A percentile compares a stretch with the other conserved stretches of the same genome.
Conservation (phyloP, 2,797 vertebrate species). For the Hephaestus fuliginosus region DNA sequence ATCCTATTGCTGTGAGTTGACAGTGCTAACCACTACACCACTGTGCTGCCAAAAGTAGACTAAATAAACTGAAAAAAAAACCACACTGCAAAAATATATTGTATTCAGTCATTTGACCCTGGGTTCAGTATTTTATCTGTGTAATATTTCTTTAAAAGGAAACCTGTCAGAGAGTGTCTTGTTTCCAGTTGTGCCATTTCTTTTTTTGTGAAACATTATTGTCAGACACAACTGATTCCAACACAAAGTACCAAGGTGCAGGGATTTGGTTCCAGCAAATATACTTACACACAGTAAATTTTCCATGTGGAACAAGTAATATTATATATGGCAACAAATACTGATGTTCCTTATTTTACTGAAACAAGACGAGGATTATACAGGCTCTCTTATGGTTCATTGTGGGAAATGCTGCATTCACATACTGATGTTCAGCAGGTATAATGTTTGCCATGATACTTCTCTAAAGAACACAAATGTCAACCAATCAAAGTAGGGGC, state of each 20-base stretch:
- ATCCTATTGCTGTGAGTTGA: too few species aligned
- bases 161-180: not conserved
- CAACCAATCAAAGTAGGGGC: not conserved
- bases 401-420: too few species aligned
- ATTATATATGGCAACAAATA: not conserved
- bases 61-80: too few species aligned
- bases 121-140: not conserved
- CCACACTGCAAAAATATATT: not conserved
- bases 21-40: too few species aligned
- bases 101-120: not conserved
- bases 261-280: not conserved
- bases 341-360: too few species aligned
- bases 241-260: not conserved
- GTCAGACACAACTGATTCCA: not conserved
- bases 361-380: too few species aligned
- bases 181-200: not conserved
- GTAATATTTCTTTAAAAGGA: not conserved
- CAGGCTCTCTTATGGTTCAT: too few species aligned
- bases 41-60: too few species aligned
- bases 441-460: not conserved
- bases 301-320: not conserved
- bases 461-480: not conserved
- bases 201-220: not conserved
- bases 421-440: not conserved
- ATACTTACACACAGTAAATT: not conserved